Base-by-base conservation (phyloP, 2,888 invertebrate species). In the Eupithecia dodoneata region DNA sequence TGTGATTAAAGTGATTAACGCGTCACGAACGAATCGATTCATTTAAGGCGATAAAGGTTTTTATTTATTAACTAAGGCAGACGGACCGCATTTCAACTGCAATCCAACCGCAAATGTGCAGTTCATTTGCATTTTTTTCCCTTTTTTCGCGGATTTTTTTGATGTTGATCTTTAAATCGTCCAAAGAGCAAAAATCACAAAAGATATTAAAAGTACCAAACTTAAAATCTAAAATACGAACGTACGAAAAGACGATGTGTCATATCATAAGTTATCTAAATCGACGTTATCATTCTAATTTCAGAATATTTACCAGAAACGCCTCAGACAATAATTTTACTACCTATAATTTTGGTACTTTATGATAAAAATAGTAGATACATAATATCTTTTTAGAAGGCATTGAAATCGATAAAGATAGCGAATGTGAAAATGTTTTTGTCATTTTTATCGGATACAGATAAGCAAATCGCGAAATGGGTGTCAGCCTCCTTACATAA, bases 331-430 rank as follows among this genome's bases (percentile, higher is more conserved):
- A 55, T 55, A n/a, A 55, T 55, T n/a, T 55, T 55, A 2, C n/a
- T 30, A 30, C 30, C 30, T 30, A 30, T 30, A 55, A 4, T 6
- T 15, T 6, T 2, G 6, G 55, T n/a, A 55, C n/a, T 5, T 55
- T 10, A 18, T 59, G 59, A 59, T 59, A 59, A 59, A 10, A 10
- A 59, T 18, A 18, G 59, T 59, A 30, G 30, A 30, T 30, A 30
- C 30, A 30, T 30, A 30, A 59, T 59, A 18, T 59, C 59, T 59
- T 42, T 65, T 41, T 2, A 65, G 12, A 41, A 10, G 65, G 41
- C 65, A 42, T 66, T 66, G 65, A 66, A 66, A 66, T 13, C 13
- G 41, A 66, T 66, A 66, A 12, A 13, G 65, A 66, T 66, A 66
- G 41, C 59, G 18, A 59, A 59, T 59, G 18, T n/a, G 59, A 59